Conservation (phyloP, 2,888 invertebrate species). For the Conchocele bisecta region DNA sequence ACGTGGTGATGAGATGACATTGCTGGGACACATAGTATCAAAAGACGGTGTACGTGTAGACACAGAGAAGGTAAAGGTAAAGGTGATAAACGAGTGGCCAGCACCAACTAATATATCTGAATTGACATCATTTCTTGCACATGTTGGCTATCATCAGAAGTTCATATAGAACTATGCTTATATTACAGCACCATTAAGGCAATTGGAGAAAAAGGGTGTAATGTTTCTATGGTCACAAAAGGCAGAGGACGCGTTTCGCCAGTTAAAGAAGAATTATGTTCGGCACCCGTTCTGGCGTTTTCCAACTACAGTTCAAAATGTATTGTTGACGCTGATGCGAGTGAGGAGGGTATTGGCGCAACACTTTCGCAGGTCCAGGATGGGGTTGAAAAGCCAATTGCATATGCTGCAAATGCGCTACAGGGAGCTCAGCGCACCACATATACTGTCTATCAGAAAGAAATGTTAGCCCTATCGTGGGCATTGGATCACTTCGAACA, state of each 20-base stretch:
- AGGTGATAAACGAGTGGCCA: conserved; percentile 15
- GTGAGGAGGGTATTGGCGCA: conserved; percentile 27
- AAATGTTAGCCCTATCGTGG: not conserved
- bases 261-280: not conserved
- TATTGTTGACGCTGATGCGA: conserved; percentile 36
- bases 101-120: not conserved
- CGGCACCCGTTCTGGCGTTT: not conserved
- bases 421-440: conserved; percentile 1
- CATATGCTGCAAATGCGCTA: too few relatives aligned
- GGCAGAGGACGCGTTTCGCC: conserved; percentile 1
- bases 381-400: conserved; percentile 27
- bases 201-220: not conserved
- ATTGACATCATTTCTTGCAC: conserved; percentile 11
- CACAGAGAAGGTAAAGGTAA: conserved; percentile 1
- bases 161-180: conserved; percentile 6
- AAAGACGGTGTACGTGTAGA: conserved; percentile 8
- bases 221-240: not conserved
- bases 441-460: conserved; percentile 18
- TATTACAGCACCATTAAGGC: conserved; percentile 2
- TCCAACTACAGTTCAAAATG: conserved; percentile 10
- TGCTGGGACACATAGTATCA: conserved; percentile 17
- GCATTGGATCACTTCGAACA: conserved; percentile 5
- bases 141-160: conserved; percentile 9
- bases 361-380: conserved; percentile 20
- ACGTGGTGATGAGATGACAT: conserved; percentile 10